Percentiles rank a stretch among this genome's conserved stretches.
Conservation (phyloP, 1,140 invertebrate species). For the Homarus americanus region DNA sequence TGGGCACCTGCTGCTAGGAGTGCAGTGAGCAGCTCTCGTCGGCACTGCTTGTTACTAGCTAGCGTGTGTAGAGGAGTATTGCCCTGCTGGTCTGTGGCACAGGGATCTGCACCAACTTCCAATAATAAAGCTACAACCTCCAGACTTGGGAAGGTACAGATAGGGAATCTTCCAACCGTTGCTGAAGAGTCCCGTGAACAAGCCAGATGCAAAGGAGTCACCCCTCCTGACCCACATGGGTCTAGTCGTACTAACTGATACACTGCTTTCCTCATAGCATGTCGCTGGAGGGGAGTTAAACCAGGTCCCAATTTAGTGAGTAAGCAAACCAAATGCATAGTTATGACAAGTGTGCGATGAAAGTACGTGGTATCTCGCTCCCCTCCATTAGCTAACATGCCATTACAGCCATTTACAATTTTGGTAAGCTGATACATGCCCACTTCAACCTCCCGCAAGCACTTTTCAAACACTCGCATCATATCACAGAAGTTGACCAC, state of each 20-base stretch:
- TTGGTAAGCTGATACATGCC: slow-evolving; percentile 73
- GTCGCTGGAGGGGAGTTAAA: slow-evolving; percentile 75
- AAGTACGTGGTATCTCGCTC: slow-evolving; percentile 87
- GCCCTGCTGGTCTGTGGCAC: slow-evolving; percentile 85
- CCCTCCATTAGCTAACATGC: slow-evolving; percentile 80
- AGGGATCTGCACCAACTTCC: slow-evolving; percentile 89
- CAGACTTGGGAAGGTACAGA: slow-evolving; percentile 86
- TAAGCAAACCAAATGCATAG: slow-evolving; percentile 88
- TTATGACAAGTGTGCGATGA: slow-evolving; percentile 90
- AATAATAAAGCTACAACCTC: slow-evolving; percentile 88
- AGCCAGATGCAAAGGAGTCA: slow-evolving; percentile 90
- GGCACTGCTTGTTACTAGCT: slow-evolving; percentile 82
- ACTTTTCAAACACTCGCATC: slow-evolving; percentile 79
- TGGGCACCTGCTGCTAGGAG: slow-evolving; percentile 90
- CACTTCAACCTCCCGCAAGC: slow-evolving; percentile 76
- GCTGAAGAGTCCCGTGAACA: slow-evolving; percentile 82
- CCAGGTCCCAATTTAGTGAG: slow-evolving; percentile 81
- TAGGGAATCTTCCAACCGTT: slow-evolving; percentile 84
- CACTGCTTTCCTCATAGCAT: slow-evolving; percentile 77
- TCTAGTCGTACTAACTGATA: slow-evolving; percentile 87
- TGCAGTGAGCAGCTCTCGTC: slow-evolving; percentile 82
- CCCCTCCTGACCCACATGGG: slow-evolving; percentile 84
- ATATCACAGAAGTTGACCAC: slow-evolving; percentile 89
- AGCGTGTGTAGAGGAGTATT: slow-evolving; percentile 91
- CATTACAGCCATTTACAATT: slow-evolving; percentile 76